Conservation (phyloP, 2,113 vertebrate genomes). For the Tauraco erythrolophus region DNA sequence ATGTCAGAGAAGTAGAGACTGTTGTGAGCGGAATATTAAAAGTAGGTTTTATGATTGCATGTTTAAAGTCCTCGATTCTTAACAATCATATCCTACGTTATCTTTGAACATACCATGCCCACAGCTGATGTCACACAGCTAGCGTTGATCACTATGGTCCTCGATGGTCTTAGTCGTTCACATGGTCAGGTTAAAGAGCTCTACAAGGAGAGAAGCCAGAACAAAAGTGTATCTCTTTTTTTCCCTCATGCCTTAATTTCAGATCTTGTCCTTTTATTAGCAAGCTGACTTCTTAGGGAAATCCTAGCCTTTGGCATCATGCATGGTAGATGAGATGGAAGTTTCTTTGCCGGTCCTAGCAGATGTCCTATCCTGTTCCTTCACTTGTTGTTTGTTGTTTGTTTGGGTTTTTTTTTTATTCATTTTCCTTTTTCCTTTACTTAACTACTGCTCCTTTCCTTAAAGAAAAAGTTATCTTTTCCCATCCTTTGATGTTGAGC, state of each 20-base stretch:
- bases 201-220: neutral
- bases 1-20: neutral
- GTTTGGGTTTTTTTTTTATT: neutral
- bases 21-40: neutral
- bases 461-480: neutral
- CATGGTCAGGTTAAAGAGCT: neutral
- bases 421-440: neutral
- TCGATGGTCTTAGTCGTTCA: neutral
- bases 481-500: neutral
- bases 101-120: neutral
- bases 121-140: neutral
- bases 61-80: neutral
- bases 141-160: rapidly evolving
- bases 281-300: neutral
- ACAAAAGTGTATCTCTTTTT: neutral
- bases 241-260: neutral
- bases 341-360: neutral
- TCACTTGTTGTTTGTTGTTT: rapidly evolving
- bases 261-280: neutral
- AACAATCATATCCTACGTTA: neutral
- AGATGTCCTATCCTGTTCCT: neutral
- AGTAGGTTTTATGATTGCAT: neutral
- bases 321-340: neutral
- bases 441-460: neutral
- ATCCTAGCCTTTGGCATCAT: neutral